A percentile compares a stretch with the other conserved stretches of the same genome.
These are phyloP conservation scores for Platysteira castanea DNA, from an alignment of 2,113 vertebrate species.

Conservation along the genomic window DNA sequence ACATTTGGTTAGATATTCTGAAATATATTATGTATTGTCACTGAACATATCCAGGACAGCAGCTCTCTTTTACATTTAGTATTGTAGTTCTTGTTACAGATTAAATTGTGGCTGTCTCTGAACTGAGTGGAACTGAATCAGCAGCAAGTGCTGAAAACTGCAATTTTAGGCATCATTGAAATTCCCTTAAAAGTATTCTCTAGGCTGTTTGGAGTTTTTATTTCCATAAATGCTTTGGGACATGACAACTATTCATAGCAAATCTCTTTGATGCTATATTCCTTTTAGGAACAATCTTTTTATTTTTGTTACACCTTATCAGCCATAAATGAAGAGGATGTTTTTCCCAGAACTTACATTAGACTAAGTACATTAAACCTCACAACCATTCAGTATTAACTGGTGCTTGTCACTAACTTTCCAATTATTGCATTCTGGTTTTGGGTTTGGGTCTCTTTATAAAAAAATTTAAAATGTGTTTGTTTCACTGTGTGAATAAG, in stretches of 20 bases:
- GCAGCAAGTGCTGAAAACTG: neutral
- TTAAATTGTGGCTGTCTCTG: neutral
- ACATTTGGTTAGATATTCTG: slow-evolving; percentile 20
- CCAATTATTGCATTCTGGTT: neutral
- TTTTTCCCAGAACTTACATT: neutral
- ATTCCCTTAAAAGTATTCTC: neutral
- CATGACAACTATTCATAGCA: neutral
- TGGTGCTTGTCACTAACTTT: neutral
- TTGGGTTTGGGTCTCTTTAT: neutral
- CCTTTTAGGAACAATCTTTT: neutral
- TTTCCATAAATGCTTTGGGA: neutral
- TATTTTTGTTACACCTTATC: neutral
- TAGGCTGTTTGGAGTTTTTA: neutral
- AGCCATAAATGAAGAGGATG: neutral
- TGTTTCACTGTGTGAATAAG: neutral
- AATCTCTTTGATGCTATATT: neutral
- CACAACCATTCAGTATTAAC: neutral
- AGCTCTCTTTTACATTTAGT: neutral
- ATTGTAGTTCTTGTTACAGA: neutral
- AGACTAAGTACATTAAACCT: neutral
- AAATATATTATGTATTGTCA: neutral
- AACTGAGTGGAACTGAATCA: neutral
- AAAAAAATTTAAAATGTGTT: neutral
- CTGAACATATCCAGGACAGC: neutral
- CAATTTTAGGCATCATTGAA: neutral